Evolutionary conservation across 2,888 invertebrate genomes (phyloP), one percentile per base, ranked within the genome.

Genomic region (Chamaedrilus cognettii): DNA sequence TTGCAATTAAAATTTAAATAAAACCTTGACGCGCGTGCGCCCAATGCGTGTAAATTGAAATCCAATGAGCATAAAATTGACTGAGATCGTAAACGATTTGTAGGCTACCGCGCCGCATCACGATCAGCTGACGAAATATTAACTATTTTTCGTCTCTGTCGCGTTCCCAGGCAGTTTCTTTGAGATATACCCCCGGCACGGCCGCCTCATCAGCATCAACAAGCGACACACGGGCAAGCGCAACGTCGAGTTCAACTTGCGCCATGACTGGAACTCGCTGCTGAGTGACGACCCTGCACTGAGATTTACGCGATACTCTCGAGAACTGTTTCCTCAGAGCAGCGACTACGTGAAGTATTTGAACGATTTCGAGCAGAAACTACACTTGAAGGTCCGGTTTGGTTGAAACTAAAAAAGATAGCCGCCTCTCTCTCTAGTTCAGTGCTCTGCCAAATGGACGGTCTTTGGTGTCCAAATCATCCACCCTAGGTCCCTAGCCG

Each of bases 201-300:
- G 81, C n/a, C 79, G 70, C n/a, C 76, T 84, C 23, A 85, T 84
- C 67, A 83, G 83, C 73, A 82, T 84, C 67, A 84, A 84, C 75
- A 84, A 84, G 69, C 69, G 81, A 31, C 60, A 80, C 74, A 85
- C 85, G 0, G 85, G 84, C 0, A 73, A 76, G 60, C 75, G 70
- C 15, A 84, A 84, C 76, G 72, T 73, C 35, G 85, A 84, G 70
- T 84, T 83, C 73, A 84, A 85, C 70, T 66, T 84, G 61, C 75
- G 84, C 0, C 84, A 84, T 67, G 84, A 84, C 73, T 84, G 84
- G 84, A 85, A 84, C 74, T 83, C 83, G 1, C 75, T 84, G 28
- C 69, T 85, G 32, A 78, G 78, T 50, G 78, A 85, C 65, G 79
- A 82, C 64, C 75, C 76, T 11, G 58, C 56, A 28, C 72, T 81